These are phyloP conservation scores for Pediacus dermestoides DNA, from an alignment of 2,888 invertebrate species.

Conservation along the genomic window DNA sequence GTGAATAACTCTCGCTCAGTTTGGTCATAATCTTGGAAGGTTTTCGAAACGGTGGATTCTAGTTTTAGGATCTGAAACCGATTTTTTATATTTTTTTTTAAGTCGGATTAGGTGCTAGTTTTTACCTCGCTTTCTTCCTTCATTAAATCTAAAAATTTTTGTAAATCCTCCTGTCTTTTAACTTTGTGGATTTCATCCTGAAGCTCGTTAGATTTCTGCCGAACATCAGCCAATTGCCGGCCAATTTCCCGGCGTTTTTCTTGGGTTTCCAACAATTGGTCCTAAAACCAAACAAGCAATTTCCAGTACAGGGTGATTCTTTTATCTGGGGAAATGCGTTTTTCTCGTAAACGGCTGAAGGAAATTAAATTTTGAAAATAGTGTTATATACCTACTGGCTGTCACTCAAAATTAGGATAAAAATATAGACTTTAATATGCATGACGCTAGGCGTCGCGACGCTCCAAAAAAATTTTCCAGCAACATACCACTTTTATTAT, in stretches of 20 bases:
- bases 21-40: constrained; percentile 65
- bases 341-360: too few species aligned
- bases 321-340: too few species aligned
- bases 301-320: too few species aligned
- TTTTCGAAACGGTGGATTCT: constrained; percentile 60
- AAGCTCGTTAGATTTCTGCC: constrained; percentile 64
- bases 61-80: constrained; percentile 54
- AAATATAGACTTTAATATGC: too few species aligned
- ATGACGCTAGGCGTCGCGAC: too few species aligned
- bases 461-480: too few species aligned
- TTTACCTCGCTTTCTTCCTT: constrained; percentile 64
- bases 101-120: too few species aligned
- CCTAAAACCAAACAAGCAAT: constrained; percentile 49
- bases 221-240: constrained; percentile 57
- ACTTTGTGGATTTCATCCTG: constrained; percentile 74
- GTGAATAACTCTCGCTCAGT: constrained; percentile 74
- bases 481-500: not conserved
- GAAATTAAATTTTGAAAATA: too few species aligned
- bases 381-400: too few species aligned
- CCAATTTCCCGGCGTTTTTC: constrained; percentile 62
- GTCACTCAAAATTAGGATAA: too few species aligned
- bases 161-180: constrained; percentile 64
- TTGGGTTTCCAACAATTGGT: constrained; percentile 63
- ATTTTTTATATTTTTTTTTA: constrained; percentile 3
- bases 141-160: constrained; percentile 69